Percentiles rank a stretch among this genome's conserved stretches.
Evolutionary conservation across 2,888 invertebrate genomes (phyloP).

Genomic region (Melanostoma scalare): DNA sequence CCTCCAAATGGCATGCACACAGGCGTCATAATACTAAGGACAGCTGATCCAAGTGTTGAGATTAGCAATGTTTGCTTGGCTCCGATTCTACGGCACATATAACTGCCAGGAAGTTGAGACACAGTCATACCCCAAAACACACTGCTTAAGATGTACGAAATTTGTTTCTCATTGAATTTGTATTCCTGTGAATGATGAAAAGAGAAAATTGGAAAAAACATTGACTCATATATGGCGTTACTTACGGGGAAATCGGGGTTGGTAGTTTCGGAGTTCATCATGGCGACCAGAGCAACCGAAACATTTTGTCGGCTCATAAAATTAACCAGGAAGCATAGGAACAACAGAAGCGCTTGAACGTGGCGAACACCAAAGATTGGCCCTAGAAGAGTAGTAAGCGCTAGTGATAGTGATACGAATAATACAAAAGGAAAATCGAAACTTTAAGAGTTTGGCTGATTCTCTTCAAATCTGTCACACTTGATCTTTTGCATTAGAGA

Average conservation of each 20-base stretch:
- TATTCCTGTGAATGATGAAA: constrained; percentile 75
- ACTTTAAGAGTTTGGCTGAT: no score
- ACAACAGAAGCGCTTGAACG: constrained; percentile 82
- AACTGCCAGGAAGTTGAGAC: constrained; percentile 85
- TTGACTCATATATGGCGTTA: constrained; percentile 7
- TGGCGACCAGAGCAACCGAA: constrained; percentile 87
- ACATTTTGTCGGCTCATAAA: constrained; percentile 86
- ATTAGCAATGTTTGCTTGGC: constrained; percentile 85
- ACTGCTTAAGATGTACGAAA: constrained; percentile 86
- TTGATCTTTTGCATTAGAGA: no score
- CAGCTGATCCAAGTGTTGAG: constrained; percentile 85
- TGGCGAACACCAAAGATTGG: constrained; percentile 83
- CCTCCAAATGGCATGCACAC: constrained; percentile 85
- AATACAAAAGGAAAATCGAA: no score
- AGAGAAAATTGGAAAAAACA: background rate
- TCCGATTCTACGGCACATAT: constrained; percentile 87
- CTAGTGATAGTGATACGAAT: no score
- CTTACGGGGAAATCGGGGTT: constrained; percentile 82
- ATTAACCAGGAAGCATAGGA: constrained; percentile 84
- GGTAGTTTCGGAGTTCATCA: constrained; percentile 82
- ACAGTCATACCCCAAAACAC: constrained; percentile 91
- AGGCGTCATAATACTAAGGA: constrained; percentile 87
- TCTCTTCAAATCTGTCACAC: no score
- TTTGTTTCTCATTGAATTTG: constrained; percentile 83
- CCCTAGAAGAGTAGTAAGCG: no score